Conservation (phyloP, 2,113 vertebrate species). For the Marcusenius ussheri region DNA sequence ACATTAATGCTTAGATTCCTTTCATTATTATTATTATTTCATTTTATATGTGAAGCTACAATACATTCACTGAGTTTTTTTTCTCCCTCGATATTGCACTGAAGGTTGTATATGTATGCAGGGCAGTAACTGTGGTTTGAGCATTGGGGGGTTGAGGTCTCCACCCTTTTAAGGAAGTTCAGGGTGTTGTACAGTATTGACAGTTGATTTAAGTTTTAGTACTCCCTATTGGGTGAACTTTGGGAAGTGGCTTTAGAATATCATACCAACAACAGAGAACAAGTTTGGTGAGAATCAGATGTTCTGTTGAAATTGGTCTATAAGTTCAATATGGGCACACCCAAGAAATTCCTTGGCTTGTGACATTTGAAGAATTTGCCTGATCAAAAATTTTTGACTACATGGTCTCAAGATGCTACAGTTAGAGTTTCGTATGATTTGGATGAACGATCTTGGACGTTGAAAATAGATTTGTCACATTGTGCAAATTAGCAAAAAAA, state of each 20-base stretch:
- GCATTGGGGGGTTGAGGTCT: not conserved
- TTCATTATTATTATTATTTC: not conserved
- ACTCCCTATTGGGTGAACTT: not conserved
- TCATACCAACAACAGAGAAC: not conserved
- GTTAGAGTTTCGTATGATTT: not conserved
- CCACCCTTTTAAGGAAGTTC: not conserved
- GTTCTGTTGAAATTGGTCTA: not conserved
- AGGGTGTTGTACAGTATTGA: not conserved
- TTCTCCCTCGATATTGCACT: not conserved
- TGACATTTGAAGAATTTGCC: not conserved
- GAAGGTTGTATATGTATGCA: not conserved
- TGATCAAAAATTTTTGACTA: not conserved
- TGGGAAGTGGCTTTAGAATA: not conserved
- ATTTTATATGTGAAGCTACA: not conserved
- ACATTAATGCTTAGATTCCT: not conserved
- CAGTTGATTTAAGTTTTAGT: not conserved
- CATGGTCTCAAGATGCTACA: not conserved
- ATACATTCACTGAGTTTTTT: not conserved
- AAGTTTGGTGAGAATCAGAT: not conserved
- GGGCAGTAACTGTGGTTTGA: not conserved
- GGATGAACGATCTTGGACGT: not conserved
- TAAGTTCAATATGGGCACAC: not conserved
- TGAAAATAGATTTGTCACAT: not conserved
- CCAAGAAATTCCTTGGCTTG: not conserved
- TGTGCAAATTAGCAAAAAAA: not conserved